Conservation (phyloP, 2,113 vertebrate species). For the Motacilla tschutschensis region DNA sequence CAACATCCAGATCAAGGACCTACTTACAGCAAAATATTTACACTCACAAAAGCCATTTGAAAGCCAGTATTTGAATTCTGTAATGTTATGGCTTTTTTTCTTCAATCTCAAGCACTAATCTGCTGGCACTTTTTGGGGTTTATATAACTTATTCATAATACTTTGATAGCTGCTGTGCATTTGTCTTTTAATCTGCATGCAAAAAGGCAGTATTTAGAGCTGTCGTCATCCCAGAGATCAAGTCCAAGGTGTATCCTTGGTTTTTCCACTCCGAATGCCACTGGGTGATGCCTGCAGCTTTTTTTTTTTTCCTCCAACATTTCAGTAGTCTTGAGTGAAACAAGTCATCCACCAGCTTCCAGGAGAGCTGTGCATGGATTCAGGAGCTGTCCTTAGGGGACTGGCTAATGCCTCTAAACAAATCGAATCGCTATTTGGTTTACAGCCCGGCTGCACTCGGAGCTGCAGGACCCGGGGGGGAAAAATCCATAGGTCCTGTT, state of each 20-base stretch:
- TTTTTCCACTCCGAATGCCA: not conserved
- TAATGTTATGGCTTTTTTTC: not conserved
- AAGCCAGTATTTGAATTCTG: conserved; percentile 18
- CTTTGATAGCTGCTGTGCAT: not conserved
- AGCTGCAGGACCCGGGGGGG: not conserved
- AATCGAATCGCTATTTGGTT: not conserved
- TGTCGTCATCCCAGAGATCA: not conserved
- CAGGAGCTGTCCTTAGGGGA: not conserved
- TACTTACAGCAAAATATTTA: conserved; percentile 46
- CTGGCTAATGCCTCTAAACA: conserved; percentile 7
- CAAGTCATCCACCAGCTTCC: not conserved
- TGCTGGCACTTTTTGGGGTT: not conserved
- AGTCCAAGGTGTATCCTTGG: not conserved
- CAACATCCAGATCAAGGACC: conserved; percentile 36
- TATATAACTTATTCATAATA: not conserved
- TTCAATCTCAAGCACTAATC: not conserved
- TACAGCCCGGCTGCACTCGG: not conserved
- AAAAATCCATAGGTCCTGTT: conserved; percentile 1
- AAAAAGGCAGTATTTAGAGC: not conserved
- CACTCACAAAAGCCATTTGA: not conserved
- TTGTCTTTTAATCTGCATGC: not conserved
- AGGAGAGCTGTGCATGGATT: not conserved
- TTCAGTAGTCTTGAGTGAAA: not conserved
- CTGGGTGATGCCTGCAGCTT: not conserved
- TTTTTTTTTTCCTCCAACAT: accelerated